Conservation (phyloP, 2,888 invertebrate species). For the Rapana venosa region DNA sequence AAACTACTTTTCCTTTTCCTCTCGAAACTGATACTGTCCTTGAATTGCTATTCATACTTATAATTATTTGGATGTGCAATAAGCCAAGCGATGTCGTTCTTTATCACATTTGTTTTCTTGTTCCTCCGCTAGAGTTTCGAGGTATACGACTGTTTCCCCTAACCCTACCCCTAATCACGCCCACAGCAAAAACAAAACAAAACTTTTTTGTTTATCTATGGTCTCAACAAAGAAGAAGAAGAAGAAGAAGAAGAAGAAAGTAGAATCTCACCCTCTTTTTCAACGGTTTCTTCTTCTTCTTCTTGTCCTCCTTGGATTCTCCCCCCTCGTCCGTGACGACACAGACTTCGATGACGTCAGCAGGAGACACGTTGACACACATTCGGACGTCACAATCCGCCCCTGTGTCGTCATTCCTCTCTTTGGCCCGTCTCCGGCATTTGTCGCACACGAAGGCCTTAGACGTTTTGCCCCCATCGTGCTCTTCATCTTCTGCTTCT, state of each 20-base stretch:
- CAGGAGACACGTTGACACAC: not conserved
- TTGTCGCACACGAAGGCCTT: not conserved
- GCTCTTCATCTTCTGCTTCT: not conserved
- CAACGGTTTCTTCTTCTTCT: slow-evolving; percentile 10
- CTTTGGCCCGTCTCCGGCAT: not conserved
- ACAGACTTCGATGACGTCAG: slow-evolving; percentile 14
- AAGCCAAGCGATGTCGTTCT: too few species aligned
- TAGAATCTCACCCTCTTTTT: not conserved
- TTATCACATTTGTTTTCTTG: too few species aligned
- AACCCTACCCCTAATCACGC: too few species aligned
- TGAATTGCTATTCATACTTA: too few species aligned
- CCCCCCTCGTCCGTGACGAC: not conserved
- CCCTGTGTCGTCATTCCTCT: not conserved
- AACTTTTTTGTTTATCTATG: too few species aligned
- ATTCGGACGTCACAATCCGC: not conserved
- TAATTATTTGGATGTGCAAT: too few species aligned
- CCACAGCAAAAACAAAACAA: too few species aligned
- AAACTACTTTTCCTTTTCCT: too few species aligned
- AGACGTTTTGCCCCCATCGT: not conserved
- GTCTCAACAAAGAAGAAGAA: not conserved
- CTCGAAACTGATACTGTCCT: too few species aligned
- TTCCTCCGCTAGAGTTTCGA: too few species aligned
- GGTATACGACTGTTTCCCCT: too few species aligned
- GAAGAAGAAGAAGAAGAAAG: not conserved
- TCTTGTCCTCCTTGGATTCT: not conserved